Conservation (phyloP, 2,888 invertebrate genomes). For the Apeira syringaria region DNA sequence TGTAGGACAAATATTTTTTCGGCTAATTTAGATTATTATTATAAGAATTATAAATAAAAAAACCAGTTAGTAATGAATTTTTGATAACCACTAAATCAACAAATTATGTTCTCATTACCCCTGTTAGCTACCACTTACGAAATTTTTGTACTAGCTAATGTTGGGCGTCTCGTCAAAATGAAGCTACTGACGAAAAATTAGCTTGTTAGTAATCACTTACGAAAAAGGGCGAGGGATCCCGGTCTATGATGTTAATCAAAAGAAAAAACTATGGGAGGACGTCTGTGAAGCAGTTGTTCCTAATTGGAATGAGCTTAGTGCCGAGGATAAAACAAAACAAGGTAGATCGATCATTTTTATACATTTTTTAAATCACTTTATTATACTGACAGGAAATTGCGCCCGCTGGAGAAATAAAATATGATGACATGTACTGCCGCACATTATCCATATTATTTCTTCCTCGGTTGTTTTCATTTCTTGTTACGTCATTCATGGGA, state of each 20-base stretch:
- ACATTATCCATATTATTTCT: constrained; percentile 11
- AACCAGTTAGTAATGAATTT: no score
- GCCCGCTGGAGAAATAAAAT: constrained; percentile 10
- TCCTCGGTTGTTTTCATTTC: constrained; percentile 10
- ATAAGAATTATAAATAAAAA: no score
- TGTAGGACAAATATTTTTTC: no score
- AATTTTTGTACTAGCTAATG: no score
- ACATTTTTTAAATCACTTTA: constrained; percentile 1
- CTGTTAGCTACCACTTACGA: no score
- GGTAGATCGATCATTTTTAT: constrained; percentile 7
- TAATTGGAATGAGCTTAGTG: background rate
- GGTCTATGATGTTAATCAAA: constrained; percentile 22
- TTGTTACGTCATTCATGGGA: background rate
- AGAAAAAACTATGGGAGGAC: constrained; percentile 18
- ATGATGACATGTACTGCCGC: background rate
- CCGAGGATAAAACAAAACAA: constrained; percentile 3
- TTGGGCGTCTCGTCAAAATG: no score
- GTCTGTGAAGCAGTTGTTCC: constrained; percentile 4
- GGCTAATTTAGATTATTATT: no score
- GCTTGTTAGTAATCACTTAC: no score
- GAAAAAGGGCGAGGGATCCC: no score
- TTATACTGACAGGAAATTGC: constrained; percentile 1
- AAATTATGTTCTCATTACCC: no score
- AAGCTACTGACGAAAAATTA: no score
- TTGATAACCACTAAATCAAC: no score